Conservation (phyloP, 2,888 invertebrate species). For the Amphipyra tragopoginis region DNA sequence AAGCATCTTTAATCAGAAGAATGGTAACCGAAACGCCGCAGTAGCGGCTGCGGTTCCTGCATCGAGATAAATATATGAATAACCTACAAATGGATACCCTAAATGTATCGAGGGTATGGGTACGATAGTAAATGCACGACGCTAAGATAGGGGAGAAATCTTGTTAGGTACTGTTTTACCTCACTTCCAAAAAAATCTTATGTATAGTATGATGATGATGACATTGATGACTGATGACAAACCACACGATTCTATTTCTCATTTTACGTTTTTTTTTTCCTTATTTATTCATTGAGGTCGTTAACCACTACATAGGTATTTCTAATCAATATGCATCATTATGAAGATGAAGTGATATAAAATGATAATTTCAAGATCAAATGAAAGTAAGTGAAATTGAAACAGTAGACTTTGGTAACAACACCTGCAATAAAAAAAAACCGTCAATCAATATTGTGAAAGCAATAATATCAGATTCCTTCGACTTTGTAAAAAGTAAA, state of each 20-base stretch:
- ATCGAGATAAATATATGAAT: too few relatives aligned
- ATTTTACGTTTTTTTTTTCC: conserved; percentile 1
- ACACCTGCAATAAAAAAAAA: conserved; percentile 37
- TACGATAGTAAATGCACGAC: too few relatives aligned
- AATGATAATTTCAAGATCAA: conserved; percentile 27
- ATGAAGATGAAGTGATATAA: conserved; percentile 12
- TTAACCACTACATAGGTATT: conserved; percentile 7
- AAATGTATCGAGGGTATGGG: too few relatives aligned
- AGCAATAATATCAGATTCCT: conserved; percentile 55
- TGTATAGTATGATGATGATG: too few relatives aligned
- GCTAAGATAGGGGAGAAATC: too few relatives aligned
- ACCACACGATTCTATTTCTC: conserved; percentile 4
- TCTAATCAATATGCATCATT: conserved; percentile 26
- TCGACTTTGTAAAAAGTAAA: conserved; percentile 49
- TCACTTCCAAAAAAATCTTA: too few relatives aligned
- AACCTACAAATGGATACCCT: too few relatives aligned
- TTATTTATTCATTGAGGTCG: conserved; percentile 13
- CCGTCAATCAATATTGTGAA: conserved; percentile 58
- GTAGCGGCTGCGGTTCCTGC: too few relatives aligned
- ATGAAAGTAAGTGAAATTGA: conserved; percentile 51
- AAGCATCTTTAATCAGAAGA: too few relatives aligned
- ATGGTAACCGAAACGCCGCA: too few relatives aligned
- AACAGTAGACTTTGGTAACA: conserved; percentile 47
- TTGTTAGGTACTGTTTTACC: too few relatives aligned
- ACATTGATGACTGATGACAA: too few relatives aligned